Conservation (phyloP, 2,797 vertebrate genomes). For the Gambelia wislizenii region DNA sequence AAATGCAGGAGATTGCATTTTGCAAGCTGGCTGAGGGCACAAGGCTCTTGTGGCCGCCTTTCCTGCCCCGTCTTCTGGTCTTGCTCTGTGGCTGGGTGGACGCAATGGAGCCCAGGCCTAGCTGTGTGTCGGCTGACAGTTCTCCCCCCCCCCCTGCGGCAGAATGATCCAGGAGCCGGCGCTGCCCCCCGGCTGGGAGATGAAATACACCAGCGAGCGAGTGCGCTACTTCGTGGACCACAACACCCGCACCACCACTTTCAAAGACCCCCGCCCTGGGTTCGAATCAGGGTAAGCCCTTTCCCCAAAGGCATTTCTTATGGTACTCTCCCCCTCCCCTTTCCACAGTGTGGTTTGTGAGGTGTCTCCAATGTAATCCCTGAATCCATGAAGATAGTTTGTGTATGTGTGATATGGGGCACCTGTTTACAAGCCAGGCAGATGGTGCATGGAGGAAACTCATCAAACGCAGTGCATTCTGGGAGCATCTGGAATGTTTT, state of each 20-base stretch:
- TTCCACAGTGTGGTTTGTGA: too few relatives aligned
- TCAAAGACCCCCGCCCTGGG: conserved; percentile 96
- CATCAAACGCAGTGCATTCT: background rate
- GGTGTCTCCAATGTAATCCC: too few relatives aligned
- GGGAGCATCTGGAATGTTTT: background rate
- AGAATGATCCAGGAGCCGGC: conserved; percentile 99
- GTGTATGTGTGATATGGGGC: too few relatives aligned
- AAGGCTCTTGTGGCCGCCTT: too few relatives aligned
- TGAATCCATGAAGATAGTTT: too few relatives aligned
- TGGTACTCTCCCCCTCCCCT: too few relatives aligned
- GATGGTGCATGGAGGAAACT: too few relatives aligned
- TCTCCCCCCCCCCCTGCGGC: conserved; percentile 56
- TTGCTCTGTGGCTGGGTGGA: background rate
- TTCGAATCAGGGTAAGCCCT: conserved; percentile 94
- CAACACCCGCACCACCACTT: conserved; percentile 95
- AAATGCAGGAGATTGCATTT: background rate
- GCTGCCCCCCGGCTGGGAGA: conserved; percentile 97
- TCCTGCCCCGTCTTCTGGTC: too few relatives aligned
- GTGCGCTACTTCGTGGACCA: conserved; percentile 98
- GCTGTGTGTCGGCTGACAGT: fast-evolving
- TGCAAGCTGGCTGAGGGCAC: background rate
- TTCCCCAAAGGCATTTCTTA: background rate
- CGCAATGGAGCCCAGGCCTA: fast-evolving
- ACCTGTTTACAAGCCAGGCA: too few relatives aligned
- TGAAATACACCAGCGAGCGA: conserved; percentile 97